Percentiles rank a stretch among this genome's conserved stretches.
These are phyloP conservation scores for Melanotaenia duboulayi DNA, from an alignment of 2,113 vertebrate genomes.

Conservation along the genomic window DNA sequence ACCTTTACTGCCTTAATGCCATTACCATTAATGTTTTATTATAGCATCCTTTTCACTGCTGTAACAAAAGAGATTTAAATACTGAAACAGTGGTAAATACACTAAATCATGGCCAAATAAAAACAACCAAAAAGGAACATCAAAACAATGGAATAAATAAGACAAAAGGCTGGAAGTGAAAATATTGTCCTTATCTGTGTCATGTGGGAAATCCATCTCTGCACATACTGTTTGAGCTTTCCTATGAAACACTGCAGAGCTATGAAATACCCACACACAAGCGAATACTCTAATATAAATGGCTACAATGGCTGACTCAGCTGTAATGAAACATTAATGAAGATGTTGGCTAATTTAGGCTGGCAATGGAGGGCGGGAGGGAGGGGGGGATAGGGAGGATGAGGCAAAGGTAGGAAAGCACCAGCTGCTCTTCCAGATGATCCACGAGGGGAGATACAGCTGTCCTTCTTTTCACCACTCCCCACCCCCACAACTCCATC, in stretches of 20 bases:
- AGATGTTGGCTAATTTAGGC: conserved; percentile 71
- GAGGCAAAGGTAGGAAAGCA: conserved; percentile 53
- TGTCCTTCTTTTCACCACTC: conserved; percentile 53
- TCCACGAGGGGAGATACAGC: conserved; percentile 54
- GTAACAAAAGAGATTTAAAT: no score
- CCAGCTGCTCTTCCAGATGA: conserved; percentile 75
- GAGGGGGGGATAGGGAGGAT: conserved; percentile 22
- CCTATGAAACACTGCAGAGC: neutral
- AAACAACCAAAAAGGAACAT: no score
- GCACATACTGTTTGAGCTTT: neutral
- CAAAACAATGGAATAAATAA: neutral
- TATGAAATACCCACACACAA: conserved; percentile 10
- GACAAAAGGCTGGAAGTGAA: neutral
- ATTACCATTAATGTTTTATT: no score
- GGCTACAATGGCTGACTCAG: conserved; percentile 71
- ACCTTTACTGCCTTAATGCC: no score
- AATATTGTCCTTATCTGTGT: neutral
- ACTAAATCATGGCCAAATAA: no score
- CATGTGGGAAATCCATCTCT: neutral
- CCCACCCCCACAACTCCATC: conserved; percentile 34
- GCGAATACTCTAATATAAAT: conserved; percentile 18
- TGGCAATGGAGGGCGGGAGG: conserved; percentile 24
- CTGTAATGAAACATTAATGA: conserved; percentile 74
- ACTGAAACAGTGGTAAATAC: no score
- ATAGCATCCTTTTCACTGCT: no score